These are phyloP conservation scores for Chamaetylas fuelleborni DNA, from an alignment of 2,113 vertebrate genomes.

Conservation along the genomic window DNA sequence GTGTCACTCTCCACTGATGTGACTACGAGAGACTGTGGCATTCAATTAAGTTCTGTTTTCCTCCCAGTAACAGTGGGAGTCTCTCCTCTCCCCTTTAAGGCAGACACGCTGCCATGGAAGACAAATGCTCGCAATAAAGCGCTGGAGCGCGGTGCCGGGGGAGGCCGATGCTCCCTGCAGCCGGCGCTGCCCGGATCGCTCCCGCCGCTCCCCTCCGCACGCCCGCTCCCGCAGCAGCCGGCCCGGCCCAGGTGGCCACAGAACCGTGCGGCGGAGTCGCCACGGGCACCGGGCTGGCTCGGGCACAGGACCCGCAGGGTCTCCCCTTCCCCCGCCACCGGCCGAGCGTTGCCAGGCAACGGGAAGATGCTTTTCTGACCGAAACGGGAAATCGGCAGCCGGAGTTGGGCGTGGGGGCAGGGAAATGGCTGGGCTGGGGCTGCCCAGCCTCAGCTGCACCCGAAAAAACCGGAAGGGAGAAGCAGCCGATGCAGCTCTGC, in stretches of 20 bases:
- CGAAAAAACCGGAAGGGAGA: not conserved
- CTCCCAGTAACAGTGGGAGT: slow-evolving; percentile 1
- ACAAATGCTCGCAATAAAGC: slow-evolving; percentile 38
- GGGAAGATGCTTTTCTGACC: slow-evolving; percentile 44
- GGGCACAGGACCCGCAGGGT: not conserved
- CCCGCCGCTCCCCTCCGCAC: rapidly evolving
- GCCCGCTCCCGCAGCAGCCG: rapidly evolving
- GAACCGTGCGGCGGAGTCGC: not conserved
- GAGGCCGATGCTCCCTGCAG: not conserved
- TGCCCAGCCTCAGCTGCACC: not conserved
- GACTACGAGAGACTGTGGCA: not conserved
- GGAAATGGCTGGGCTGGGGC: not conserved
- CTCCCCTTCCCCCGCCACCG: not conserved
- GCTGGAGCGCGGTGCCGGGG: not conserved
- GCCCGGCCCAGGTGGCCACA: not conserved
- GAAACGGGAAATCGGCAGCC: not conserved
- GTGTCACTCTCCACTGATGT: not conserved
- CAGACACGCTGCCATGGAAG: slow-evolving; percentile 9
- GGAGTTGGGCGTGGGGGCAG: not conserved
- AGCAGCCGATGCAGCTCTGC: rapidly evolving
- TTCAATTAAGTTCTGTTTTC: slow-evolving; percentile 41
- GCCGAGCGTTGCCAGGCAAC: slow-evolving; percentile 53
- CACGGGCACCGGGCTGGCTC: not conserved
- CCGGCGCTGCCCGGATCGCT: rapidly evolving
- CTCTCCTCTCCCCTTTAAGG: not conserved